Percentiles rank a stretch among this genome's conserved stretches.
Evolutionary conservation across 2,888 invertebrate species (phyloP).

Genomic region (Tuberolachnus salignus): DNA sequence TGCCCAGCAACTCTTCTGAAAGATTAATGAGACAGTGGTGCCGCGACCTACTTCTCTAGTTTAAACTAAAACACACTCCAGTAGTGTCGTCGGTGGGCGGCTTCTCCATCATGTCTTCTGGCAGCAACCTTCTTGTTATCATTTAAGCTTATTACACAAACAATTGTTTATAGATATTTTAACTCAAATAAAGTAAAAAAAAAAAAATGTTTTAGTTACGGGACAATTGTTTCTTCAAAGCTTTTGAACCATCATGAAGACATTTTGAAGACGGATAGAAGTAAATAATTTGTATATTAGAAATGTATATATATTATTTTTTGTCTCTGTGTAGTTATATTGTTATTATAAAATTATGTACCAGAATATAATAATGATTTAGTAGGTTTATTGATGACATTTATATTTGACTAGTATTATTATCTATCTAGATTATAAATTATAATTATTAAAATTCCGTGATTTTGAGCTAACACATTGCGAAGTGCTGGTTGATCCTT

Average conservation of each 20-base stretch:
- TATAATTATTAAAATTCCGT: not conserved
- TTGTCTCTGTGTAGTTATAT: conserved; percentile 21
- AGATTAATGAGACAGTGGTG: too few species aligned
- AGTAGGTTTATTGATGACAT: not conserved
- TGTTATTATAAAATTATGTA: conserved; percentile 16
- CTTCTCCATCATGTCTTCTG: too few species aligned
- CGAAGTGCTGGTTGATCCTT: too few species aligned
- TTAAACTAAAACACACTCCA: too few species aligned
- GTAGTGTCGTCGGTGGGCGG: too few species aligned
- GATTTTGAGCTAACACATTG: too few species aligned
- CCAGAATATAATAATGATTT: conserved; percentile 32
- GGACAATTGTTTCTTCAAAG: conserved; percentile 43
- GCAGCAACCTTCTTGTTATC: too few species aligned
- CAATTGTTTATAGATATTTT: too few species aligned
- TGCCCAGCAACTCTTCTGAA: too few species aligned
- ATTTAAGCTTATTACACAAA: too few species aligned
- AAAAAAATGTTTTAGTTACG: conserved; percentile 37
- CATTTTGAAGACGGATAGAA: conserved; percentile 46
- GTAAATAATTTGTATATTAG: conserved; percentile 13
- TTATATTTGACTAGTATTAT: not conserved
- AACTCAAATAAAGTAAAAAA: too few species aligned
- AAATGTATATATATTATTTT: not conserved
- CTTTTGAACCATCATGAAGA: conserved; percentile 42
- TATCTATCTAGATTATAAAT: not conserved
- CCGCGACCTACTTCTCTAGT: too few species aligned